Evolutionary conservation across 2,888 invertebrate genomes (phyloP).

Genomic region (Epinotia brunnichana): DNA sequence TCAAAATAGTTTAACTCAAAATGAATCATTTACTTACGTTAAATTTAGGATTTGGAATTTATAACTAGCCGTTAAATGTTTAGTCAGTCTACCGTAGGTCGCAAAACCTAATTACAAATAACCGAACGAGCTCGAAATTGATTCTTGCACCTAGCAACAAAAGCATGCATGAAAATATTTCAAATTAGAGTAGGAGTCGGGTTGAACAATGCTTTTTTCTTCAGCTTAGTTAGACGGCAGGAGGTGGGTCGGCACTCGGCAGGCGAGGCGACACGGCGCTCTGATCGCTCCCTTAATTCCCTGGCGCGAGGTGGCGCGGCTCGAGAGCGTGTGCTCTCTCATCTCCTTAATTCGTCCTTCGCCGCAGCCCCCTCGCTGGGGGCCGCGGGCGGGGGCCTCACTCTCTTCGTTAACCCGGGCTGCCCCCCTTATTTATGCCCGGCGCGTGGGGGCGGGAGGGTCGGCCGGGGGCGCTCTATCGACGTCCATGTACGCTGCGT

Average conservation of each 20-base stretch:
- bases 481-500: slow-evolving; percentile 70
- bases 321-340: slow-evolving; percentile 83
- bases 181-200: slow-evolving; percentile 33
- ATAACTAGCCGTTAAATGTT: not conserved
- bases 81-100: not conserved
- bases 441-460: slow-evolving; percentile 59
- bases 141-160: slow-evolving; percentile 14
- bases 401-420: slow-evolving; percentile 81
- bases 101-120: not conserved
- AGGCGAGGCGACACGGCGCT: slow-evolving; percentile 45
- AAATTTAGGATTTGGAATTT: not conserved
- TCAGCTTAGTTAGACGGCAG: slow-evolving; percentile 38
- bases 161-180: slow-evolving; percentile 30
- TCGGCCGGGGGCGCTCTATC: slow-evolving; percentile 64
- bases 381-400: slow-evolving; percentile 71
- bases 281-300: slow-evolving; percentile 70
- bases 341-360: slow-evolving; percentile 85
- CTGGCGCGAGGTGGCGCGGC: slow-evolving; percentile 76
- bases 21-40: slow-evolving; percentile 40
- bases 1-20: slow-evolving; percentile 46
- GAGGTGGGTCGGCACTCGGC: slow-evolving; percentile 20
- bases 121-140: slow-evolving; percentile 1
- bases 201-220: slow-evolving; percentile 36
- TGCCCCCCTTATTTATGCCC: slow-evolving; percentile 81
- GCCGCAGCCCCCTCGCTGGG: slow-evolving; percentile 75